Conservation (phyloP, 2,113 vertebrate species). For the Todiramphus chloris region DNA sequence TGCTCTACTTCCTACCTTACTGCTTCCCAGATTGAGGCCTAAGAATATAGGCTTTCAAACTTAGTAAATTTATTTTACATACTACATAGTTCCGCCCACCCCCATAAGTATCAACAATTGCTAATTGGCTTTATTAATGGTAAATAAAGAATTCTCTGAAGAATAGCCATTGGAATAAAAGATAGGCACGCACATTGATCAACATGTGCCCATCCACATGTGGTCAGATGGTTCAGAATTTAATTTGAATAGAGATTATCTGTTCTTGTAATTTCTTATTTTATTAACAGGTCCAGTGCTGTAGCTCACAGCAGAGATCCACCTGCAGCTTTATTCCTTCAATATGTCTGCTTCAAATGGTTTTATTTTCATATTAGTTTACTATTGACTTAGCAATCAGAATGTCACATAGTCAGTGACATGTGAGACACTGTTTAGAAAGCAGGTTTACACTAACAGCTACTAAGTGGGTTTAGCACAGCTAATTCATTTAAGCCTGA, state of each 20-base stretch:
- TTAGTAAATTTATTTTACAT: background rate
- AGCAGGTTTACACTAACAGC: background rate
- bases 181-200: background rate
- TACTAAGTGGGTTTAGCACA: background rate
- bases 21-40: background rate
- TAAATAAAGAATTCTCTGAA: background rate
- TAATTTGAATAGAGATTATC: background rate
- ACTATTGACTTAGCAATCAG: background rate
- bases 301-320: background rate
- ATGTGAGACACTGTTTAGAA: background rate
- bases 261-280: background rate
- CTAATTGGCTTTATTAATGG: background rate
- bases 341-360: background rate
- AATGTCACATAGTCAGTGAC: background rate
- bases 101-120: background rate
- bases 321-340: background rate
- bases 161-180: background rate
- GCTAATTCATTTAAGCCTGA: background rate
- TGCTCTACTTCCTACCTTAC: background rate
- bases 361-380: background rate
- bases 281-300: background rate
- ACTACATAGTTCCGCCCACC: fast-evolving
- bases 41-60: background rate
- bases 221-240: background rate
- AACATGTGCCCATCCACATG: background rate